A percentile compares a stretch with the other conserved stretches of the same genome.
Conservation (phyloP, 2,888 invertebrate genomes). For the Leptopilina syphax region DNA sequence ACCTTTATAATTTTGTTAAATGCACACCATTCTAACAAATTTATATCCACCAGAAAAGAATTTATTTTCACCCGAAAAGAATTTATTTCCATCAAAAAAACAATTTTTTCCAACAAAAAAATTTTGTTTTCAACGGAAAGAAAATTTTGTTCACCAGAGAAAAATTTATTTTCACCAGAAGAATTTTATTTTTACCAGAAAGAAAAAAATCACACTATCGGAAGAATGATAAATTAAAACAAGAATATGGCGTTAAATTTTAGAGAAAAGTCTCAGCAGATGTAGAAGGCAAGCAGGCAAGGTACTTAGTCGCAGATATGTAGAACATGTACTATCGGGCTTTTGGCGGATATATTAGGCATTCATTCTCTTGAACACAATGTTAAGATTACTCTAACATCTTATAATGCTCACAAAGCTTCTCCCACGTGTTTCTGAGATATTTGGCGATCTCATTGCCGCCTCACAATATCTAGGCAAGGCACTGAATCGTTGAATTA, state of each 20-base stretch:
- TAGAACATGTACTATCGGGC: conserved; percentile 71
- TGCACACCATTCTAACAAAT: background rate
- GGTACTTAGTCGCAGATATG: conserved; percentile 69
- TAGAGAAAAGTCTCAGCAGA: conserved; percentile 56
- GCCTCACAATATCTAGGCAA: conserved; percentile 30
- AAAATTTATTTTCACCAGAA: no score
- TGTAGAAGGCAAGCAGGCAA: conserved; percentile 51
- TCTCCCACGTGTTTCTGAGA: conserved; percentile 60
- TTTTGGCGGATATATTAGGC: conserved; percentile 62
- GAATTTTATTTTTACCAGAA: no score
- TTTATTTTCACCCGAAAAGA: no score
- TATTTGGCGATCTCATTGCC: conserved; percentile 53
- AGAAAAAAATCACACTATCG: background rate
- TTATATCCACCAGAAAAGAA: no score
- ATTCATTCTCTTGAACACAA: conserved; percentile 73
- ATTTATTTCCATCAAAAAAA: background rate
- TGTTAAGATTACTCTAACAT: conserved; percentile 68
- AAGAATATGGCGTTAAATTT: conserved; percentile 64
- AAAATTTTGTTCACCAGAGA: no score
- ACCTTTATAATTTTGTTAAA: conserved; percentile 8
- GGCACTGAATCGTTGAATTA: conserved; percentile 51
- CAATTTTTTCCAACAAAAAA: no score
- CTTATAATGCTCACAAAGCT: conserved; percentile 70
- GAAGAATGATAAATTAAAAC: background rate
- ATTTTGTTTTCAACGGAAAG: no score